Evolutionary conservation across 2,113 vertebrate species (phyloP).

Genomic region (Cervus canadensis): DNA sequence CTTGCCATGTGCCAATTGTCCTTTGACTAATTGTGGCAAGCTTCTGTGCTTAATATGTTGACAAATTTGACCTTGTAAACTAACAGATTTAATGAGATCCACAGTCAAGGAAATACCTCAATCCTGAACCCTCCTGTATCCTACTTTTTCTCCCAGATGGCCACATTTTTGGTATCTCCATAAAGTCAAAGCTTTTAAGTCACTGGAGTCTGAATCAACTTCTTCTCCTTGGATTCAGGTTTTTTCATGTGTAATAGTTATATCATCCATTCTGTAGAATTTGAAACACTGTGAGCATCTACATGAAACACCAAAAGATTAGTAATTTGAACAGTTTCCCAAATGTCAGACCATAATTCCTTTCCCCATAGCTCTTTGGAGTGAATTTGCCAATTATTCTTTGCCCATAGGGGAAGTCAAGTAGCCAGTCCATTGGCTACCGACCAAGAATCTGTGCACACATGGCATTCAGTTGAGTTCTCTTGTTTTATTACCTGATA

Average conservation of each 20-base stretch:
- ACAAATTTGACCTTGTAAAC: neutral
- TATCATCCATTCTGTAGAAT: neutral
- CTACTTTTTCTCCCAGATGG: neutral
- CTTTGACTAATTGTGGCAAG: neutral
- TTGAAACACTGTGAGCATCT: neutral
- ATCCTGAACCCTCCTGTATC: neutral
- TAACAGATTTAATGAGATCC: neutral
- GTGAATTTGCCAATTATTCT: neutral
- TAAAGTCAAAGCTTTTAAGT: neutral
- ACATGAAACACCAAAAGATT: neutral
- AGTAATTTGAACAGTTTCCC: neutral
- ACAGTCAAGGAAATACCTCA: neutral
- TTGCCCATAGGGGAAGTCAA: neutral
- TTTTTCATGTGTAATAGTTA: neutral
- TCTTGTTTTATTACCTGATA: neutral
- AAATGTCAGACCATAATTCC: neutral
- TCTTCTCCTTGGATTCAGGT: neutral
- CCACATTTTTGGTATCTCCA: neutral
- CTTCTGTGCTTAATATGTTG: neutral
- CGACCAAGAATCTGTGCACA: neutral
- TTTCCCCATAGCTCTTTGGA: neutral
- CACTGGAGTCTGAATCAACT: neutral
- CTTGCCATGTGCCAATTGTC: neutral
- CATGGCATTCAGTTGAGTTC: neutral
- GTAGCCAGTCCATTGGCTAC: neutral